Evolutionary conservation across 2,888 invertebrate genomes (phyloP).

Genomic region (Dolichopus griseipennis): DNA sequence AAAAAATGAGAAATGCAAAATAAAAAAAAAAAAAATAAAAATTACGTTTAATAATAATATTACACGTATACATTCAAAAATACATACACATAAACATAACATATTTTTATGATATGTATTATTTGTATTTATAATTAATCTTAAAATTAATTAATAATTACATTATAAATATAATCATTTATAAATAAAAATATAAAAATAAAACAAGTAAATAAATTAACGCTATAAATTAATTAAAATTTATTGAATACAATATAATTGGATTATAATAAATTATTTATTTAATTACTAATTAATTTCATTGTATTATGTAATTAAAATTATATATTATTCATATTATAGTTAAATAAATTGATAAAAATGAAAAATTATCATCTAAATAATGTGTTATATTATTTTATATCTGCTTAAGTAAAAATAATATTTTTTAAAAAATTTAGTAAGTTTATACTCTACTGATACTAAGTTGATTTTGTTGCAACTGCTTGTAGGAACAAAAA

Average conservation of each 20-base stretch:
- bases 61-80: not conserved
- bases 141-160: not conserved
- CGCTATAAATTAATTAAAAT: constrained; percentile 2
- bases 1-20: not conserved
- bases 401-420: too few species aligned
- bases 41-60: not conserved
- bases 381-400: too few species aligned
- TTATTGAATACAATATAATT: constrained; percentile 4
- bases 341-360: constrained; percentile 4
- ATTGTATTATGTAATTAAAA: constrained; percentile 5
- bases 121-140: too few species aligned
- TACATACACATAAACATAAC: too few species aligned
- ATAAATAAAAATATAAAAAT: not conserved
- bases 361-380: not conserved
- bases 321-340: not conserved
- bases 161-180: not conserved
- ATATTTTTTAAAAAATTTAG: too few species aligned
- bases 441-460: too few species aligned
- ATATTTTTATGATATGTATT: too few species aligned
- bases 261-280: constrained; percentile 3
- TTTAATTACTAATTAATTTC: not conserved
- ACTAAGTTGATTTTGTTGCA: too few species aligned
- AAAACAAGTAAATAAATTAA: not conserved
- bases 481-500: too few species aligned
- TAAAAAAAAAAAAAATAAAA: not conserved